Evolutionary conservation across 1,140 invertebrate genomes (phyloP).

Genomic region (Lepidurus apus): DNA sequence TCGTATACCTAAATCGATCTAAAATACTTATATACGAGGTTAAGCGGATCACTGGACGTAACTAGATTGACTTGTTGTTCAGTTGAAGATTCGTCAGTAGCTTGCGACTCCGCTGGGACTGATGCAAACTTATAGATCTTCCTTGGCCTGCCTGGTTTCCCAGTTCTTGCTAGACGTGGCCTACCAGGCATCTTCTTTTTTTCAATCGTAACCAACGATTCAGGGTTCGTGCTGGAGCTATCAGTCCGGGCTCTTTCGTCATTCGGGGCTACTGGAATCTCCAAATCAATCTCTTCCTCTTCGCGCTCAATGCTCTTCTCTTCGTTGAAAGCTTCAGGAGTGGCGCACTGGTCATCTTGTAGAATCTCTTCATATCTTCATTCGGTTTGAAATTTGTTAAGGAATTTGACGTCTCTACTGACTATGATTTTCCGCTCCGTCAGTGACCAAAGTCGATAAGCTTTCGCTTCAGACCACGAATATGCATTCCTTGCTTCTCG

Average conservation of each 20-base stretch:
- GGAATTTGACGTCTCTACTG: not conserved
- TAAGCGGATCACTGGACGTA: too few relatives aligned
- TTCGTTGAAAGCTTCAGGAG: too few relatives aligned
- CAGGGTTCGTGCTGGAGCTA: not conserved
- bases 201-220: not conserved
- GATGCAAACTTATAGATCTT: not conserved
- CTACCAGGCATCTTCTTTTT: not conserved
- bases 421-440: not conserved
- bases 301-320: not conserved
- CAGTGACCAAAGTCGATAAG: constrained; percentile 27
- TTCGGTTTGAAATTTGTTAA: not conserved
- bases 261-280: not conserved
- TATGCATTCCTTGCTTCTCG: not conserved
- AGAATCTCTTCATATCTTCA: too few relatives aligned
- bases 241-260: not conserved
- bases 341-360: not conserved
- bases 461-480: constrained; percentile 35
- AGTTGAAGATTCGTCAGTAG: not conserved
- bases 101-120: not conserved
- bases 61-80: not conserved
- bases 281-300: not conserved
- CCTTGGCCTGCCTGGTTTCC: not conserved
- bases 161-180: not conserved
- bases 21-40: too few relatives aligned
- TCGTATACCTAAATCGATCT: too few relatives aligned